phyloP scores from a whole-genome alignment of 2,113 vertebrate species.

The Australoheros scitulus region DNA sequence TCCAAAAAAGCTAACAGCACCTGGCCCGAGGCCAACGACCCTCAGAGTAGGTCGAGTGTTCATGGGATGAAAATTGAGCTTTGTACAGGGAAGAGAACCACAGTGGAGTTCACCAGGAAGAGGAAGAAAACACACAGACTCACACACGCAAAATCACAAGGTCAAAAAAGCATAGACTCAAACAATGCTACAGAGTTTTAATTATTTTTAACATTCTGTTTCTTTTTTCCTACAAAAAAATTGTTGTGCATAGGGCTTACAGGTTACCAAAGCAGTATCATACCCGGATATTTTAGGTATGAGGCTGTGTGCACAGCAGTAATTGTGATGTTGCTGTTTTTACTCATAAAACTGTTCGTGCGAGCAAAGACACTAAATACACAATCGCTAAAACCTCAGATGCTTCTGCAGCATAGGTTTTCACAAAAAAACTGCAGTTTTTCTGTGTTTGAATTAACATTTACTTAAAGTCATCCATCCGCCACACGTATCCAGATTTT shows the following conservation, averaged over 20 bases:
- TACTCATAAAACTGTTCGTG: not conserved
- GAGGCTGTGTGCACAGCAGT: rapidly evolving
- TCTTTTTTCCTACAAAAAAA: too few relatives aligned
- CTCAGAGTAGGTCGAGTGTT: not conserved
- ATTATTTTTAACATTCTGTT: too few relatives aligned
- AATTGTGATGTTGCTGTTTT: conserved; percentile 9
- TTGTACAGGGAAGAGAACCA: not conserved
- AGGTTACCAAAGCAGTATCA: not conserved
- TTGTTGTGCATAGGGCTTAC: not conserved
- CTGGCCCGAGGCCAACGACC: not conserved
- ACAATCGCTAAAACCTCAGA: not conserved
- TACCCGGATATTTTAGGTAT: not conserved
- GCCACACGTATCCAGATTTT: conserved; percentile 54
- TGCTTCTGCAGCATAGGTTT: not conserved
- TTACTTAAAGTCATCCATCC: conserved; percentile 38
- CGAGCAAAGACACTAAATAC: not conserved
- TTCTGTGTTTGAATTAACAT: conserved; percentile 42
- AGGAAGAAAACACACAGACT: not conserved
- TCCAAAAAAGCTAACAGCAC: not conserved
- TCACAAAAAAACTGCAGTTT: conserved; percentile 25
- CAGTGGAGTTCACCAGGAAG: not conserved
- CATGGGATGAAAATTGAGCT: not conserved
- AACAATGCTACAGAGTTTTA: too few relatives aligned
- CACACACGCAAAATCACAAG: not conserved
- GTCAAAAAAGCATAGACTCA: too few relatives aligned